Evolutionary conservation across 2,888 invertebrate genomes (phyloP).

Genomic region (Trissolcus japonicus): DNA sequence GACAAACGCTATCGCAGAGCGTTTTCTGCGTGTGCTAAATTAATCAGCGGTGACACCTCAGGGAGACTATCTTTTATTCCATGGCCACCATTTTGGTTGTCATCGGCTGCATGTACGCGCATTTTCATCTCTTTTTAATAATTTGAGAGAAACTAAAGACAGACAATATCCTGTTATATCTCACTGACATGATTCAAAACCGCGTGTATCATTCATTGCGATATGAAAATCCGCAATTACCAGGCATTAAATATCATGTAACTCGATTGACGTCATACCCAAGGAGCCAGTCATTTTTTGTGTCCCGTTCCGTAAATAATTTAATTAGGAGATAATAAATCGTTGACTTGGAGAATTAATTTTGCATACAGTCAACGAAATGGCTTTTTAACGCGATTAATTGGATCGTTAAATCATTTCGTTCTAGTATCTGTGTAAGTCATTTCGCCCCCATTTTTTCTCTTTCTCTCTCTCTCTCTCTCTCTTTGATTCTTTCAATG

Average conservation of each 20-base stretch:
- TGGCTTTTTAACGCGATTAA: constrained; percentile 10
- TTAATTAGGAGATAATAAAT: constrained; percentile 14
- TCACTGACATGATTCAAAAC: constrained; percentile 28
- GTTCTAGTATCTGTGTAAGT: too few relatives aligned
- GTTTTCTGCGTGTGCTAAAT: not conserved
- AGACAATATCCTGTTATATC: constrained; percentile 33
- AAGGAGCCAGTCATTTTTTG: constrained; percentile 14
- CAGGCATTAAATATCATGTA: constrained; percentile 25
- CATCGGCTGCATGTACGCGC: not conserved
- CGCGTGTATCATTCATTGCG: constrained; percentile 19
- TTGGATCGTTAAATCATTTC: constrained; percentile 3
- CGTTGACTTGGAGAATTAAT: constrained; percentile 1
- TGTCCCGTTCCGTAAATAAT: constrained; percentile 6
- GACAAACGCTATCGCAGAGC: not conserved
- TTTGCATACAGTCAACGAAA: not conserved
- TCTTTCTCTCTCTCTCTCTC: too few relatives aligned
- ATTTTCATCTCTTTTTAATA: constrained; percentile 19
- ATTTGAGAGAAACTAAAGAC: constrained; percentile 10
- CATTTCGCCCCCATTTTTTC: too few relatives aligned
- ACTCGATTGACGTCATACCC: constrained; percentile 32
- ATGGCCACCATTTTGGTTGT: too few relatives aligned
- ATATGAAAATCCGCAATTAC: constrained; percentile 29
- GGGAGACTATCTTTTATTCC: not conserved
- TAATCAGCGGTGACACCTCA: constrained; percentile 4
- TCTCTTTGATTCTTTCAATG: too few relatives aligned